phyloP scores from a whole-genome alignment of 2,888 invertebrate species.

The Hartigia nigra region DNA sequence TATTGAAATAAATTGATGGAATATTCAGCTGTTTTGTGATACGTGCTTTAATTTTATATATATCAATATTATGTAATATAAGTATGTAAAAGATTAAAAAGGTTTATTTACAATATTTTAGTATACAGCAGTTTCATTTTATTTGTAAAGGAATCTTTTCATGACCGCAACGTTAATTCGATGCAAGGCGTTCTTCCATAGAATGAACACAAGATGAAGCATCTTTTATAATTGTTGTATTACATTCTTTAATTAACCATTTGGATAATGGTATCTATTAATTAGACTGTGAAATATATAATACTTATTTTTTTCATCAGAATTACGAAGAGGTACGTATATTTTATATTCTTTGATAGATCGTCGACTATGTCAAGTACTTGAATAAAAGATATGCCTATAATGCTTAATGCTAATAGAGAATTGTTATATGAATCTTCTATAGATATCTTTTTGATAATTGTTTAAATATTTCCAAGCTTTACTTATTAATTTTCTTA shows the following conservation, averaged over 20 bases:
- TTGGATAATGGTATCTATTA: constrained; percentile 56
- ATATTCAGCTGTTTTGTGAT: background rate
- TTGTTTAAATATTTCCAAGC: background rate
- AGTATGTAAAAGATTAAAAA: background rate
- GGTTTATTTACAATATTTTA: background rate
- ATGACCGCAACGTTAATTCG: constrained; percentile 24
- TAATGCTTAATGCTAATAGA: background rate
- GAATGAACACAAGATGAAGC: constrained; percentile 44
- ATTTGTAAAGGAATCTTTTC: constrained; percentile 1
- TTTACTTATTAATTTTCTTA: no score
- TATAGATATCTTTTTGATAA: background rate
- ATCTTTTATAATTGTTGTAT: constrained; percentile 57
- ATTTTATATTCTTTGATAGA: background rate
- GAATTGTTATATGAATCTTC: background rate
- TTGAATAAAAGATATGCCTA: background rate
- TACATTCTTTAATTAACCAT: constrained; percentile 62
- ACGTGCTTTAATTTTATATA: background rate
- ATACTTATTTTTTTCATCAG: background rate
- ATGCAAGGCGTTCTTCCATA: constrained; percentile 52
- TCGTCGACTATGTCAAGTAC: background rate
- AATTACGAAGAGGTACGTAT: background rate
- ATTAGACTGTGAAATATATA: constrained; percentile 60
- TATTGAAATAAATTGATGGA: background rate
- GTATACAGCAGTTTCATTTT: background rate
- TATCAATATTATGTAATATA: background rate